Conservation (phyloP, 2,888 invertebrate genomes). For the Miltochrista miniata region DNA sequence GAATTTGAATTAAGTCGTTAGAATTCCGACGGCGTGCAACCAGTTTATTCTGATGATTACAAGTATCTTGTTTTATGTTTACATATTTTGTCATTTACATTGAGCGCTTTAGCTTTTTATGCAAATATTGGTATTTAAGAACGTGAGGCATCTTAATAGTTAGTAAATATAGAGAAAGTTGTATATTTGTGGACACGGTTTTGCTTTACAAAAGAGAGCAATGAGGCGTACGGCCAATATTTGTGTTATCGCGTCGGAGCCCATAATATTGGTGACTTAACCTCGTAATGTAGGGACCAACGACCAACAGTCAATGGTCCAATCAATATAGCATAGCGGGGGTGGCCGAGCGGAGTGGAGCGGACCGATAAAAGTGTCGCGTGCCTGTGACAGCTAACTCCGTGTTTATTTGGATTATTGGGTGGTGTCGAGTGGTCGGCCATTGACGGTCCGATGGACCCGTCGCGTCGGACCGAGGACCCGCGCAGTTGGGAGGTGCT, state of each 20-base stretch:
- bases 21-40: conserved; percentile 29
- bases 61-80: conserved; percentile 33
- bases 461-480: conserved; percentile 4
- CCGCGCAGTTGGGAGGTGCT: conserved; percentile 8
- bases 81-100: conserved; percentile 23
- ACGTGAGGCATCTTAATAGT: conserved; percentile 1
- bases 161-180: conserved; percentile 3
- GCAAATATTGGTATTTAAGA: conserved; percentile 7
- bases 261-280: conserved; percentile 30
- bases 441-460: conserved; percentile 17
- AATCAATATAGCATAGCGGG: conserved; percentile 57
- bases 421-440: conserved; percentile 35
- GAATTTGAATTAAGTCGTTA: conserved; percentile 41
- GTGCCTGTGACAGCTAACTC: conserved; percentile 61
- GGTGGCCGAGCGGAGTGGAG: conserved; percentile 43
- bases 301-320: conserved; percentile 41
- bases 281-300: conserved; percentile 50
- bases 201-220: conserved; percentile 13
- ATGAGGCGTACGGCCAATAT: conserved; percentile 22
- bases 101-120: conserved; percentile 11
- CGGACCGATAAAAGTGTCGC: conserved; percentile 65
- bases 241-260: conserved; percentile 19
- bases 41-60: conserved; percentile 39
- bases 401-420: conserved; percentile 54
- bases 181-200: conserved; percentile 3